Base-by-base conservation (phyloP, 2,113 vertebrate species). In the Anoplopoma fimbria region DNA sequence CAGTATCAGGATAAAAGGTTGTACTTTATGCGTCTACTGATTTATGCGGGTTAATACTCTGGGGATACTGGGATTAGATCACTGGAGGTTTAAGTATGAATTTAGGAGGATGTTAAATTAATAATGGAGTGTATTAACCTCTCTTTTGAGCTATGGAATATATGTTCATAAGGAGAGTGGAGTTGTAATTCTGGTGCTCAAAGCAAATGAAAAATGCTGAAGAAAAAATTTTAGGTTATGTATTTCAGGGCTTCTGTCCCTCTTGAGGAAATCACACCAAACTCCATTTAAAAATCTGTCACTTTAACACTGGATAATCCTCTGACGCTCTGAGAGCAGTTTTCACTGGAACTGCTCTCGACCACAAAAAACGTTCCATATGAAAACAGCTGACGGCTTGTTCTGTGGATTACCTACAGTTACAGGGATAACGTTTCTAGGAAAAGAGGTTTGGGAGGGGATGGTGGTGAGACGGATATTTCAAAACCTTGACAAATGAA, bases 371-470 rank as follows among this genome's bases (percentile, higher is more conserved):
- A 27, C 0, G 34, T 45, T n/a, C 23, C 3, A 19, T 9, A 9
- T 57, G 36, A 47, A 58, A 74, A 70, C 45, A n/a, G 67, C 47
- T 51, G 75, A 67, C 40, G 31, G 49, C n/a, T 23, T 33, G 29
- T 31, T 57, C 38, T 36, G 49, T 51, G 77, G 77, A 71, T 77
- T 67, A 77, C 21, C 49, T 29, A 14, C 33, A 58, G 49, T 38
- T 25, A 63, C 36, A 42, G 33, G 40, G 67, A 34, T 23, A 0
- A 60, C 47, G 67, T 42, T 71, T 76, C 65, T 5, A 40, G 77
- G 82, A 70, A 75, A 65, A 71, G 12, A 33, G 75, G n/a, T 17
- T 62, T 4, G 19, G 19, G 19, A 4, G 13, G 42, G 42, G 42
- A 34, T 4, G 27, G 4, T 25, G 8, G 4, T 27, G 49, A 27